Evolutionary conservation across 2,797 vertebrate genomes (phyloP).

Genomic region (Acanthurus tractus): DNA sequence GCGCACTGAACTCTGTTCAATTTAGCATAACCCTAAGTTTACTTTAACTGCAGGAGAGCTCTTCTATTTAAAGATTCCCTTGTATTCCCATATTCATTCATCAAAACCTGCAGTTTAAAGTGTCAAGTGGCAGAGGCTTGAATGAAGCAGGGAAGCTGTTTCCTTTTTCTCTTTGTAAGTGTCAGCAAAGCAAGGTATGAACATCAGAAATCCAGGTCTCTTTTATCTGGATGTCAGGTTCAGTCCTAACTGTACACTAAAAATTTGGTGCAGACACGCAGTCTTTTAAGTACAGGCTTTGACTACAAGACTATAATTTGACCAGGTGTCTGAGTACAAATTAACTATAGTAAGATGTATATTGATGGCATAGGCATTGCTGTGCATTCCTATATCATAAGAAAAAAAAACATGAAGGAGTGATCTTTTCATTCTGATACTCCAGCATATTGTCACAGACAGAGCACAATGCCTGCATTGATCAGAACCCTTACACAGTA

Average conservation of each 20-base stretch:
- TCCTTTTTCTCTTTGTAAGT: constrained; percentile 19
- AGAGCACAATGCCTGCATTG: neutral
- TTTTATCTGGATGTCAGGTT: constrained; percentile 40
- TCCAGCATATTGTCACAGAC: neutral
- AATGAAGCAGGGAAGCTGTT: constrained; percentile 46
- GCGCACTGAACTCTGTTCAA: constrained; percentile 65
- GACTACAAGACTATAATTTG: neutral
- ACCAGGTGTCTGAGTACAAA: neutral
- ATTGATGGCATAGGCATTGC: neutral
- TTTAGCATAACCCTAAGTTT: constrained; percentile 66
- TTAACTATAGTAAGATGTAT: neutral
- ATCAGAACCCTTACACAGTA: neutral
- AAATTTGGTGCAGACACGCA: neutral
- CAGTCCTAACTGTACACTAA: constrained; percentile 36
- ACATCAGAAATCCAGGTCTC: constrained; percentile 48
- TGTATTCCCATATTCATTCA: constrained; percentile 52
- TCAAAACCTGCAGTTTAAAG: constrained; percentile 69
- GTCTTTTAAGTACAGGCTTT: constrained; percentile 18
- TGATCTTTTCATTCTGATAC: neutral
- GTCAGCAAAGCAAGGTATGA: constrained; percentile 15
- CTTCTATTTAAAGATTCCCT: constrained; percentile 55
- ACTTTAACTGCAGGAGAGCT: constrained; percentile 67
- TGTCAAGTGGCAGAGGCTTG: constrained; percentile 64
- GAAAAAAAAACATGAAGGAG: neutral
- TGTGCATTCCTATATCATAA: neutral